Conservation (phyloP, 2,888 invertebrate genomes). For the Torymus aiolomorphi region DNA sequence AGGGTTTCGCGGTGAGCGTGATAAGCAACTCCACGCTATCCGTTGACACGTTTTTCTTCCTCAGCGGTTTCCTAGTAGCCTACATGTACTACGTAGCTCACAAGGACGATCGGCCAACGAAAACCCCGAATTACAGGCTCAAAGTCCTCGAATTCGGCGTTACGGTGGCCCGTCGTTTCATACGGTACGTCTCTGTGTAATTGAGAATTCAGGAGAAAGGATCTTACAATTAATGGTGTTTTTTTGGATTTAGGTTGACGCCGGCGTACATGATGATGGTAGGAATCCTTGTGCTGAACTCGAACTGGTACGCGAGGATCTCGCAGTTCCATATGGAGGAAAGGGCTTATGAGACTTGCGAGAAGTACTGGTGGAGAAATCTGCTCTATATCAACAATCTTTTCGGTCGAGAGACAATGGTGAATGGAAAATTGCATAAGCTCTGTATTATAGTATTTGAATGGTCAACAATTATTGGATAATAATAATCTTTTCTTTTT, state of each 20-base stretch:
- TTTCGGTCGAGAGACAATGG: slow-evolving; percentile 73
- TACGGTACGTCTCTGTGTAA: slow-evolving; percentile 69
- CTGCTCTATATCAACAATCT: slow-evolving; percentile 77
- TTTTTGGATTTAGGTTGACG: slow-evolving; percentile 71
- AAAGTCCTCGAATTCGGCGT: slow-evolving; percentile 60
- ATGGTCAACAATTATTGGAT: not conserved
- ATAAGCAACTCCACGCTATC: slow-evolving; percentile 75
- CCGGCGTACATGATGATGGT: slow-evolving; percentile 76
- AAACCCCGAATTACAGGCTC: slow-evolving; percentile 34
- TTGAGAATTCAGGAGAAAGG: no score
- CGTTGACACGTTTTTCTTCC: slow-evolving; percentile 77
- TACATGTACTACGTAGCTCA: slow-evolving; percentile 64
- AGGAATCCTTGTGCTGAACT: slow-evolving; percentile 73
- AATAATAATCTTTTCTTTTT: slow-evolving; percentile 13
- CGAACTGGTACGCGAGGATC: slow-evolving; percentile 71
- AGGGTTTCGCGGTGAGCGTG: slow-evolving; percentile 72
- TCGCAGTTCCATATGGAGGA: slow-evolving; percentile 74
- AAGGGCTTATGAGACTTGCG: slow-evolving; percentile 73
- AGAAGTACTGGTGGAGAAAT: slow-evolving; percentile 78
- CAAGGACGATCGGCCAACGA: slow-evolving; percentile 31
- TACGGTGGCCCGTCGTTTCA: slow-evolving; percentile 71
- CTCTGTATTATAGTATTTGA: no score
- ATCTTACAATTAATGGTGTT: no score
- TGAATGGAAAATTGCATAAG: slow-evolving; percentile 59
- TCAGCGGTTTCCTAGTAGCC: slow-evolving; percentile 72